Conservation (phyloP, 1,140 invertebrate genomes). For the Drosophila pseudoobscura region DNA sequence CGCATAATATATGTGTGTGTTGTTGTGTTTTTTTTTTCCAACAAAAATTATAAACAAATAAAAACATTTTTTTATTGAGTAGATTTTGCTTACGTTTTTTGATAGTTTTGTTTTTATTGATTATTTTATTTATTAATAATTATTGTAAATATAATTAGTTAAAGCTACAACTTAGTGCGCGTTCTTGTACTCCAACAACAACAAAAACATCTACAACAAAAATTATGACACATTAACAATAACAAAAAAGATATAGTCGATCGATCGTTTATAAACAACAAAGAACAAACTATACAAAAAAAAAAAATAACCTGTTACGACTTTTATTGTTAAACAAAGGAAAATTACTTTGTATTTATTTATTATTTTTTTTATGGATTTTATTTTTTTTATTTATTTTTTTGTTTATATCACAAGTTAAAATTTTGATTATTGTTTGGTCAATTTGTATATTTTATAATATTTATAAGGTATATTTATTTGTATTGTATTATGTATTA, state of each 20-base stretch:
- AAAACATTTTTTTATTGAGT: slow-evolving; percentile 56
- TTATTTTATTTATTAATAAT: slow-evolving; percentile 8
- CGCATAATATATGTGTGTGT: slow-evolving; percentile 26
- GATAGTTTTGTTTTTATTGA: slow-evolving; percentile 11
- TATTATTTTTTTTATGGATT: slow-evolving; percentile 5
- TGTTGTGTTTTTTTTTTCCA: slow-evolving; percentile 46
- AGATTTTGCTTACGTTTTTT: slow-evolving; percentile 6
- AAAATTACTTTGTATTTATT: slow-evolving; percentile 23
- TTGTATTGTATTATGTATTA: slow-evolving; percentile 36
- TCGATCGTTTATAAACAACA: slow-evolving; percentile 34
- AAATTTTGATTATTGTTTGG: slow-evolving; percentile 83
- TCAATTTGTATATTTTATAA: slow-evolving; percentile 67
- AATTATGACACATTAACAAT: slow-evolving; percentile 59
- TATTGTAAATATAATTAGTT: slow-evolving; percentile 60
- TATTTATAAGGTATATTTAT: slow-evolving; percentile 20
- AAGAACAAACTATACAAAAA: slow-evolving; percentile 25
- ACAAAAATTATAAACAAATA: slow-evolving; percentile 56
- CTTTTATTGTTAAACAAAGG: slow-evolving; percentile 35
- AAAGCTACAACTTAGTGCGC: slow-evolving; percentile 79
- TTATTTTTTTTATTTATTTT: slow-evolving; percentile 34
- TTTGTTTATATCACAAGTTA: slow-evolving; percentile 82
- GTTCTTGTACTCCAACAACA: slow-evolving; percentile 66
- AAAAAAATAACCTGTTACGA: slow-evolving; percentile 19
- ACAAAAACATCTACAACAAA: slow-evolving; percentile 66
- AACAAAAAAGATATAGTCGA: slow-evolving; percentile 41